Percentiles rank a stretch among this genome's conserved stretches.
Conservation (phyloP, 2,888 invertebrate species). For the Galerucella nymphaeae region DNA sequence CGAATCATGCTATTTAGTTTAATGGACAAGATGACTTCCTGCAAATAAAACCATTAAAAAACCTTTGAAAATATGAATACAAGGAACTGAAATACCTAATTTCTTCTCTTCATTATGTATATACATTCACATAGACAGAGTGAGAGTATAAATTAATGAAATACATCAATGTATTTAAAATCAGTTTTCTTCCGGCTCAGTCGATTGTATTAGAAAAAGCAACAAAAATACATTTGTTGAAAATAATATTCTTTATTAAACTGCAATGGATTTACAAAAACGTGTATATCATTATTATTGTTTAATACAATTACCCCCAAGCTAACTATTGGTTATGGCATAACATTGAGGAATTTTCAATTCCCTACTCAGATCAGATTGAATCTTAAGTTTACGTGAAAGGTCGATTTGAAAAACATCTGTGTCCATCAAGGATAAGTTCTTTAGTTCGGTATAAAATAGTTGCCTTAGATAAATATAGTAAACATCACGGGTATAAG, state of each 20-base stretch:
- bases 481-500: background rate
- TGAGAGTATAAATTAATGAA: background rate
- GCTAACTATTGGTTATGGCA: background rate
- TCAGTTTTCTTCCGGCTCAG: background rate
- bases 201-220: background rate
- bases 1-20: background rate
- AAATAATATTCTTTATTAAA: no score
- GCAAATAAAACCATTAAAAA: background rate
- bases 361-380: background rate
- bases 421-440: constrained; percentile 5
- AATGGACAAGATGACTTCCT: background rate
- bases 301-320: background rate
- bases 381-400: background rate
- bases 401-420: constrained; percentile 2
- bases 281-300: background rate
- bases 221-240: background rate
- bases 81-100: background rate
- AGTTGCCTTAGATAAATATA: background rate
- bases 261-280: no score
- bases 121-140: background rate
- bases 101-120: background rate
- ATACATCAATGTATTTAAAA: background rate
- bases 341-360: background rate
- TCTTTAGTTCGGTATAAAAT: background rate
- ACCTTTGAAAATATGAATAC: background rate